Percentiles rank a stretch among this genome's conserved stretches.
Conservation (phyloP, 1,140 invertebrate genomes). For the Monomorium pharaonis region DNA sequence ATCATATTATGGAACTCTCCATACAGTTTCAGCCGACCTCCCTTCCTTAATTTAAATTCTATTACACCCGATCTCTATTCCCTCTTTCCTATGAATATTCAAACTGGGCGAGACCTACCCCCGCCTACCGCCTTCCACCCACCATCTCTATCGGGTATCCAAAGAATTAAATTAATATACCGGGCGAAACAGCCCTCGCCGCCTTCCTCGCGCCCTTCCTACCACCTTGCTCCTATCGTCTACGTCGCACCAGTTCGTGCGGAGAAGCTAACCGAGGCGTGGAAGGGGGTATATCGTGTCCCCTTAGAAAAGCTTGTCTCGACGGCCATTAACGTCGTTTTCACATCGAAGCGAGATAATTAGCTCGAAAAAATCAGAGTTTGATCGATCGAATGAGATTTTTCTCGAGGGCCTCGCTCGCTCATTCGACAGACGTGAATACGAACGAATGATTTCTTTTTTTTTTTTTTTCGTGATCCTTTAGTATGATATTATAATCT, state of each 20-base stretch:
- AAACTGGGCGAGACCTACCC: conserved; percentile 75
- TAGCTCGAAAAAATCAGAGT: conserved; percentile 64
- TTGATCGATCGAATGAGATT: conserved; percentile 62
- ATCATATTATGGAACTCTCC: conserved; percentile 79
- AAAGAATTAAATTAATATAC: conserved; percentile 85
- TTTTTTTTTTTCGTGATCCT: background rate
- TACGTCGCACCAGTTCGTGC: conserved; percentile 50
- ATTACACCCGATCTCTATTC: conserved; percentile 84
- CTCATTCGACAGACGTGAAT: background rate
- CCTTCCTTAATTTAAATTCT: conserved; percentile 84
- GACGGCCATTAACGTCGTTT: conserved; percentile 78
- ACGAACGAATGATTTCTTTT: too few relatives aligned
- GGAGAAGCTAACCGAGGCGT: conserved; percentile 19
- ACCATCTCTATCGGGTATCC: conserved; percentile 83
- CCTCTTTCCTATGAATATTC: conserved; percentile 85
- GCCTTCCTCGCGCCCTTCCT: background rate
- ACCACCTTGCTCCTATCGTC: conserved; percentile 38
- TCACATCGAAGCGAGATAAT: conserved; percentile 64
- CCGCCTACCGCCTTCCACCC: conserved; percentile 67
- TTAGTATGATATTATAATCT: background rate
- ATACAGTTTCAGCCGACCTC: conserved; percentile 76
- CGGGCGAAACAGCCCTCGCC: conserved; percentile 79
- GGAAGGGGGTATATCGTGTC: conserved; percentile 47
- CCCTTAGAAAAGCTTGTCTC: conserved; percentile 75
- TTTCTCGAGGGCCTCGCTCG: background rate